Percentiles rank a stretch among this genome's conserved stretches.
Conservation (phyloP, 2,888 invertebrate genomes). For the Mylabris sibirica region DNA sequence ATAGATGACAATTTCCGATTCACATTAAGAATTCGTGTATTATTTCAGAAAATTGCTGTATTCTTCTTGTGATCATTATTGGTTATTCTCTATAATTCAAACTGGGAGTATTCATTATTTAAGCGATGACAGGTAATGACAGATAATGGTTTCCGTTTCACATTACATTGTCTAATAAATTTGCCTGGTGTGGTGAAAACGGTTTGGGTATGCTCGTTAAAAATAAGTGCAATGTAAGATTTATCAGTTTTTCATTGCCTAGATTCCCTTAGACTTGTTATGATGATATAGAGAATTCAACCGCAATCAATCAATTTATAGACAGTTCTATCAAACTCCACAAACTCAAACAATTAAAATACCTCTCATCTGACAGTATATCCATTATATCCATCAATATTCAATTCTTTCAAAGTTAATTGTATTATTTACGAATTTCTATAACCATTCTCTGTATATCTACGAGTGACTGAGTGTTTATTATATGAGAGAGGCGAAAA, state of each 20-base stretch:
- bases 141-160: constrained; percentile 33
- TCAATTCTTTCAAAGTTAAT: neutral
- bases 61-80: neutral
- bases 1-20: neutral
- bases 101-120: constrained; percentile 14
- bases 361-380: neutral
- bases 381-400: neutral
- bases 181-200: constrained; percentile 17
- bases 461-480: neutral
- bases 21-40: neutral
- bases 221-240: constrained; percentile 26
- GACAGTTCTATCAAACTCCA: constrained; percentile 22
- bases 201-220: constrained; percentile 15
- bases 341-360: constrained; percentile 4
- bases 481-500: neutral
- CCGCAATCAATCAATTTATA: constrained; percentile 24
- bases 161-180: constrained; percentile 33
- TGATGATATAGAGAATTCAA: constrained; percentile 2
- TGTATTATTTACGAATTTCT: neutral
- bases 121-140: constrained; percentile 21
- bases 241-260: constrained; percentile 18
- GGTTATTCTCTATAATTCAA: neutral
- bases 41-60: neutral
- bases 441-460: neutral
- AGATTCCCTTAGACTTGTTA: neutral